phyloP scores from a whole-genome alignment of 2,113 vertebrate species.

The Eolophus roseicapilla region DNA sequence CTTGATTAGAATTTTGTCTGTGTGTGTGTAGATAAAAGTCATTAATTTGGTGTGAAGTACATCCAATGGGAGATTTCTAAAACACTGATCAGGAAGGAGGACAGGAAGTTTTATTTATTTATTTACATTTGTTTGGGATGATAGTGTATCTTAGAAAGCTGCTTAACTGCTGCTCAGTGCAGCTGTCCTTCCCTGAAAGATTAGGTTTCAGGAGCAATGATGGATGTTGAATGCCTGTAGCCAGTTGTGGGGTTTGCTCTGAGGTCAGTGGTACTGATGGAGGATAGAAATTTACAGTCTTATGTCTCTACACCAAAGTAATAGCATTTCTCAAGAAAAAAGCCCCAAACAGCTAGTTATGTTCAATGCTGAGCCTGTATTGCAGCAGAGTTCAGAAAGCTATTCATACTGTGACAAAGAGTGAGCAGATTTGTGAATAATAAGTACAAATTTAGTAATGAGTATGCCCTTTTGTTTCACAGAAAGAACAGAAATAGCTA shows the following conservation, averaged over 20 bases:
- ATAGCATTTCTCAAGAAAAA: constrained; percentile 21
- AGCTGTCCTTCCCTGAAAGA: constrained; percentile 88
- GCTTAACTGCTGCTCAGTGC: constrained; percentile 70
- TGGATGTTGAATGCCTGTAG: constrained; percentile 87
- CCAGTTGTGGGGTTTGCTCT: constrained; percentile 84
- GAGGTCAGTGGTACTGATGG: constrained; percentile 79
- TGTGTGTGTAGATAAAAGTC: not conserved
- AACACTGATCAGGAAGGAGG: constrained; percentile 38
- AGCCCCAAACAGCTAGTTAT: not conserved
- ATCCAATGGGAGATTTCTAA: constrained; percentile 6
- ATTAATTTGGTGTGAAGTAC: not conserved
- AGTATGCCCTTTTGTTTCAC: not conserved
- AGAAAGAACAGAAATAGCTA: not conserved
- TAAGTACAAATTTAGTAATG: not conserved
- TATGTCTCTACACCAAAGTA: constrained; percentile 51
- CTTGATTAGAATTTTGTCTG: not conserved
- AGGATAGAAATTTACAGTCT: constrained; percentile 77
- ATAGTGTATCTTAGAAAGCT: constrained; percentile 75
- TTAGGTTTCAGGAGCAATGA: constrained; percentile 88
- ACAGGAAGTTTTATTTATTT: constrained; percentile 44
- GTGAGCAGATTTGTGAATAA: not conserved
- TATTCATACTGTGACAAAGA: not conserved
- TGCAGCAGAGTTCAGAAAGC: constrained; percentile 11
- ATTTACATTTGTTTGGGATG: constrained; percentile 27
- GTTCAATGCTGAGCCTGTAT: constrained; percentile 2